Conservation (phyloP, 2,888 invertebrate species). For the Orchesellides sinensis region DNA sequence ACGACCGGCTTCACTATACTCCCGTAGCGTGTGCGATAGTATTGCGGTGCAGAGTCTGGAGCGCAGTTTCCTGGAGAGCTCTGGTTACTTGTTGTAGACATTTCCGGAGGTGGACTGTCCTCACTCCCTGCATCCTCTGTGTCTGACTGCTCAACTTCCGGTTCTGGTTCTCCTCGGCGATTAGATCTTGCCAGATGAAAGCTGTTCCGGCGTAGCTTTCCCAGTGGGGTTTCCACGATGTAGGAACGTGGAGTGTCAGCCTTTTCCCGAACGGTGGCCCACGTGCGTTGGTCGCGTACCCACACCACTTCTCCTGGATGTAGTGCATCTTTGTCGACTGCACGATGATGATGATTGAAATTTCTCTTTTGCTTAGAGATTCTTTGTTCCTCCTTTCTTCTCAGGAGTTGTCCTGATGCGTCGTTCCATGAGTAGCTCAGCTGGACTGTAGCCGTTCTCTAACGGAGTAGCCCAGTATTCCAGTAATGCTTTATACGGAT, state of each 20-base stretch:
- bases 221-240: conserved; percentile 27
- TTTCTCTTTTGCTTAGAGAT: conserved; percentile 63
- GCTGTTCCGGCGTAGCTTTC: conserved; percentile 8
- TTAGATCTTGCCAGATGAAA: no score
- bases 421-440: conserved; percentile 74
- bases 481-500: conserved; percentile 72
- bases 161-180: no score
- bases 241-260: conserved; percentile 36
- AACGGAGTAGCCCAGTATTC: conserved; percentile 72
- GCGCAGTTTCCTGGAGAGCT: no score
- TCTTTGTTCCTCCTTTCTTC: conserved; percentile 46
- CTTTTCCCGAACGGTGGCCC: conserved; percentile 39
- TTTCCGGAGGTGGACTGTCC: no score
- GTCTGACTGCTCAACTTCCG: no score
- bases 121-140: no score
- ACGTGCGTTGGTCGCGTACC: conserved; percentile 67
- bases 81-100: no score
- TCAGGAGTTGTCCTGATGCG: conserved; percentile 69
- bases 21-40: no score
- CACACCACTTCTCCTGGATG: conserved; percentile 70
- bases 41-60: no score
- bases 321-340: conserved; percentile 57
- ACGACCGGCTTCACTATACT: no score
- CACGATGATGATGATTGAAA: conserved; percentile 67
- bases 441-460: conserved; percentile 73